Evolutionary conservation across 2,888 invertebrate genomes (phyloP), one percentile per base, ranked within the genome.

Genomic region (Temnothorax unifasciatus): DNA sequence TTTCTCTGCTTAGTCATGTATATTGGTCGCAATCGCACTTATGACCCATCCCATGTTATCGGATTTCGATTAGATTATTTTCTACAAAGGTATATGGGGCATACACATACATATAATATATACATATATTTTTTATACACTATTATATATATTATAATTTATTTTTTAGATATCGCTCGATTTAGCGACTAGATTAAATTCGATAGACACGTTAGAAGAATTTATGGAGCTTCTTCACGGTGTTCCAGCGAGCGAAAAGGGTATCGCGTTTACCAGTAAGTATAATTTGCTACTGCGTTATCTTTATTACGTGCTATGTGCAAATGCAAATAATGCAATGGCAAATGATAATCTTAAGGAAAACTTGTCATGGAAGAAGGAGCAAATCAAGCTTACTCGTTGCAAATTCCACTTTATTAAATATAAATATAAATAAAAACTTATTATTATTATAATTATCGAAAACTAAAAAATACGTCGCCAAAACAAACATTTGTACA

Each of bases 121-220:
- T 5, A 25, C 15, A n/a, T 34, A 15, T 15, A 74, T 47, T 15
- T 47, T 15, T 34, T 9, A 57, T 25, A 18, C 29, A n/a, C 4
- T 5, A 29, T 29, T 2, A 34, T 34, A 8, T 44, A 68, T 47
- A 63, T 54, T 6, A 21, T 54, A 29, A 38, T 41, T 61, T 54
- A 71, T 74, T 91, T 63, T 90, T 71, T 89, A 93, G 93, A 83
- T 64, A 83, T 61, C 88, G 29, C 11, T 92, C 25, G 59, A 86
- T 75, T 52, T 91, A 21, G 92, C 91, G 4, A 88, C 69, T 57
- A 64, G 38, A 61, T 84, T 92, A 13, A 90, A 85, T 81, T 74
- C 85, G 11, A 25, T 90, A 2, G 71, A 89, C 1, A 85, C 87
- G 6, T n/a, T 88, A 8, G 92, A 93, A 1, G 92, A 93, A 3